Base-by-base conservation (phyloP, 2,113 vertebrate species). In the Nycticebus coucang region DNA sequence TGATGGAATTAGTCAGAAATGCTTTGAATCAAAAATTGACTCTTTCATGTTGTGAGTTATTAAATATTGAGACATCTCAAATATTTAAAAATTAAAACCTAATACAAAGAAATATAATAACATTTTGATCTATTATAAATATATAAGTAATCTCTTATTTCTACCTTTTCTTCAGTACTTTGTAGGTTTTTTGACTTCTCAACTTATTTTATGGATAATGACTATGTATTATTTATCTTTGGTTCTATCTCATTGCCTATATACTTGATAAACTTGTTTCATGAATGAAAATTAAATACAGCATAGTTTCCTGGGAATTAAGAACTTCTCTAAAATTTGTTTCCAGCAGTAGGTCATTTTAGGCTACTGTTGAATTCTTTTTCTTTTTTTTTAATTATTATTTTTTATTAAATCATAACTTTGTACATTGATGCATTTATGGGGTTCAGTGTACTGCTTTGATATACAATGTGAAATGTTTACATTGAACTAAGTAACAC, bases 1-100 rank as follows among this genome's bases (percentile, higher is more conserved):
- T 93, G 55, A 60, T 95, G 50, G 41, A 80, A 77, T 90, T 97
- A 94, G 2, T 75, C 30, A 82, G 50, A 88, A 94, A 89, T 89
- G 80, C 21, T 64, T 96, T 71, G 22, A 87, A 60, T 87, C 41
- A 93, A 94, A 95, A 87, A 53, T 41, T 96, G 24, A 78, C 72
- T 91, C 18, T 55, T 72, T 75, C 87, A 37, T 81, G 59, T 86
- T 53, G 72, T 71, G 72, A 87, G 12, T 4, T 88, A 55, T 87
- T 94, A 62, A 53, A 87, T 41, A 84, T 37, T 22, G 80, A 26
- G 8, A n/a, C 28, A 66, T 71, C 28, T 41, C 37, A 87, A 79
- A 72, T 89, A 37, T 60, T 88, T 89, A 71, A 45, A 86, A 85
- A 87, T 84, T 19, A 87, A 87, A 79, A 37, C 13, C 68, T 82